Conservation (phyloP, 2,888 invertebrate species). For the Hemistola chrysoprasaria region DNA sequence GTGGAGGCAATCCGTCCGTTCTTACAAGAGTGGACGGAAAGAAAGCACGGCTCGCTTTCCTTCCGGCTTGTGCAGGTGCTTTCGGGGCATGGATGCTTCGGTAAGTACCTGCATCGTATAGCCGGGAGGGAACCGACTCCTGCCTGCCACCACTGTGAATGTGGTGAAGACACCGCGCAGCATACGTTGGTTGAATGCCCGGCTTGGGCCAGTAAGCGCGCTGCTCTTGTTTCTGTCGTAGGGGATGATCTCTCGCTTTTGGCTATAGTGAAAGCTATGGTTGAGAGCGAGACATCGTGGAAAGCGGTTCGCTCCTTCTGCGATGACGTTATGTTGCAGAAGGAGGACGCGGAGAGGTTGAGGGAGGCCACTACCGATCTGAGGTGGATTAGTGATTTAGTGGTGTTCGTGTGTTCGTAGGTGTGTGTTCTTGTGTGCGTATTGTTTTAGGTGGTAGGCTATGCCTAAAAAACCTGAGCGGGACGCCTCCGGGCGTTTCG, state of each 20-base stretch:
- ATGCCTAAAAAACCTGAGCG: too few relatives aligned
- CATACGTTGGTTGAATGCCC: slow-evolving; percentile 3
- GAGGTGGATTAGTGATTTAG: too few relatives aligned
- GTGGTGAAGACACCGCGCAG: neutral
- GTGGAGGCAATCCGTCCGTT: neutral
- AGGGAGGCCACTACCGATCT: slow-evolving; percentile 1
- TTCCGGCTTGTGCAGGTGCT: neutral
- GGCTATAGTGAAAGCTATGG: slow-evolving; percentile 1
- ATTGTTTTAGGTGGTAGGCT: too few relatives aligned
- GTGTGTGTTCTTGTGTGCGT: too few relatives aligned
- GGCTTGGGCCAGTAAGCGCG: slow-evolving; percentile 3
- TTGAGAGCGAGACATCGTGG: neutral
- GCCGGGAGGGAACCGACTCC: slow-evolving; percentile 1
- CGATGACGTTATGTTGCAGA: slow-evolving; percentile 1
- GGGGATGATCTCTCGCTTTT: slow-evolving; percentile 7
- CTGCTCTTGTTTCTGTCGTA: neutral
- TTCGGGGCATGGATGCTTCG: slow-evolving; percentile 4
- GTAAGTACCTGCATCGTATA: neutral
- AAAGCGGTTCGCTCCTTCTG: neutral
- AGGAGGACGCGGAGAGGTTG: slow-evolving; percentile 6
- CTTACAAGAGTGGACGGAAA: slow-evolving; percentile 1
- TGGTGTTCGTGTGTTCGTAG: too few relatives aligned
- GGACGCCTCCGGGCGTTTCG: too few relatives aligned
- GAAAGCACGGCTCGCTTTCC: neutral
- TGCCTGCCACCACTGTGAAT: slow-evolving; percentile 2